A percentile compares a stretch with the other conserved stretches of the same genome.
These are phyloP conservation scores for Clusia tigrina DNA, from an alignment of 2,888 invertebrate species.

Conservation along the genomic window DNA sequence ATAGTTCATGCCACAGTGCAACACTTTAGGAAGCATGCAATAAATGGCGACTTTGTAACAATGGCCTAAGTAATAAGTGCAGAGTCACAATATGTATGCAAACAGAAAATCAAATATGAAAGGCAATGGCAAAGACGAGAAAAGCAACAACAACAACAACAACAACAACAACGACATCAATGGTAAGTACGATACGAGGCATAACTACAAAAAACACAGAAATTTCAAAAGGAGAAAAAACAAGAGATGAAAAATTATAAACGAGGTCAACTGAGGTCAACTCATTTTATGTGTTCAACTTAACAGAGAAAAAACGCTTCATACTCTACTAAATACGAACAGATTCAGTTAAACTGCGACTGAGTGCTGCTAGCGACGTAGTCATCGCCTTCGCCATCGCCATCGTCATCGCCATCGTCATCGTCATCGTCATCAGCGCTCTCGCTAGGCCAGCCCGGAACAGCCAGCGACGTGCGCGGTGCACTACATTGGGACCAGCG, in stretches of 20 bases:
- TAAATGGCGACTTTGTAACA: too few relatives aligned
- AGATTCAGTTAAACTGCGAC: conserved; percentile 29
- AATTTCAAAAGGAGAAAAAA: conserved; percentile 16
- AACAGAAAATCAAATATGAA: too few relatives aligned
- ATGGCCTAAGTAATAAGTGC: too few relatives aligned
- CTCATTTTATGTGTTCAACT: conserved; percentile 59
- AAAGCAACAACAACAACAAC: not conserved
- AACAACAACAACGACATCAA: conserved; percentile 28
- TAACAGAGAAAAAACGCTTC: conserved; percentile 61
- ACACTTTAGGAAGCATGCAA: too few relatives aligned
- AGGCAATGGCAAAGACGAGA: too few relatives aligned
- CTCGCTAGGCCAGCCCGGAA: too few relatives aligned
- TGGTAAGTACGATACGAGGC: conserved; percentile 2
- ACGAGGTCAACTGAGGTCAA: conserved; percentile 61
- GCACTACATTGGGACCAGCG: too few relatives aligned
- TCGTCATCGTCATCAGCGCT: too few relatives aligned
- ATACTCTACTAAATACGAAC: conserved; percentile 60
- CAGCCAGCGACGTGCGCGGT: too few relatives aligned
- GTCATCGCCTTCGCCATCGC: conserved; percentile 30
- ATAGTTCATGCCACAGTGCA: too few relatives aligned
- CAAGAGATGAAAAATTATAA: conserved; percentile 45
- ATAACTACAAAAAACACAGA: conserved; percentile 11
- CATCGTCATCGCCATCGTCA: conserved; percentile 31
- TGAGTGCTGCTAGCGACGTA: conserved; percentile 29
- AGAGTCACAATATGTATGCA: too few relatives aligned